Evolutionary conservation across 2,888 invertebrate species (phyloP), one percentile per base, ranked within the genome.

Genomic region (Lingula anatina): DNA sequence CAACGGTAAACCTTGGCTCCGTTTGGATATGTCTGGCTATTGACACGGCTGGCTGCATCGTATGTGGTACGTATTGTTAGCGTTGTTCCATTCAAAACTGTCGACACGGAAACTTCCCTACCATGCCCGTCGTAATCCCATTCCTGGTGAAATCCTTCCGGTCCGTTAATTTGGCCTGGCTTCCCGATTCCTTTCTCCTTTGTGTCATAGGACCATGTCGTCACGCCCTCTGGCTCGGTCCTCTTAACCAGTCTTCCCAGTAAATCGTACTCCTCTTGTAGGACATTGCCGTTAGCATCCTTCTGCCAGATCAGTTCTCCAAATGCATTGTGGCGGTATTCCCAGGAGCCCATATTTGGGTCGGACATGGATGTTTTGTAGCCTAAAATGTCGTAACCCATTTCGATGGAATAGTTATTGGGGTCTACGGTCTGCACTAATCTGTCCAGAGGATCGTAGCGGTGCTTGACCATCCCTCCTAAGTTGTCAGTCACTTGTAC

Each of bases 301-400:
- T 25, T 31, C 25, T 47, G 47, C 24, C 18, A 23, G 18, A 49
- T 31, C 2, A 49, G 47, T 20, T 49, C 46, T 28, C 49, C 49
- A 49, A 49, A 49, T 21, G 46, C 47, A 27, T 49, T 47, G 46
- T 49, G 48, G 27, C 25, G 36, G 35, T 49, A 47, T 2, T 48
- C 26, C 47, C 49, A 48, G 21, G 18, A 23, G 23, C 49, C 49
- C 46, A 49, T 47, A 37, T 49, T 31, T 28, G 49, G 49, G 37
- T 49, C 49, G 25, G 27, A 26, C 27, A 28, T 47, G 48, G 48
- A 23, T 12, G 48, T 5, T 49, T 47, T 49, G 23, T 35, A 28
- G 23, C 49, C 49, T 20, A 48, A 23, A 24, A 24, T 47, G 36
- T 49, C 49, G 48, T 48, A 49, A 36, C 23, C 20, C 46, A 49